phyloP scores from a whole-genome alignment of 1,140 invertebrate species.

The Mercenaria mercenaria region DNA sequence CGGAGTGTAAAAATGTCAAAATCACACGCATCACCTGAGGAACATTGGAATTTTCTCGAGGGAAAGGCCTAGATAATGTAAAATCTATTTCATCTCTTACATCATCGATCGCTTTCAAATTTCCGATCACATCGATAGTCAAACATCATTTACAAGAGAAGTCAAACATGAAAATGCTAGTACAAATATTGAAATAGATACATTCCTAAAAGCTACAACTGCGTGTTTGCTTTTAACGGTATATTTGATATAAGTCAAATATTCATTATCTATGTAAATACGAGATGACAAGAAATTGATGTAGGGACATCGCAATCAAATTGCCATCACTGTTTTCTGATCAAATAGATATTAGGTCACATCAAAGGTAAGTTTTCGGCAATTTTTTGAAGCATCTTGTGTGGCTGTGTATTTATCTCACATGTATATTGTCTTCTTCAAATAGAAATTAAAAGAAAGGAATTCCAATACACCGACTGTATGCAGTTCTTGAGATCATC shows the following conservation, averaged over 20 bases:
- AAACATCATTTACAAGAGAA: background rate
- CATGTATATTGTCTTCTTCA: too few species aligned
- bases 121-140: background rate
- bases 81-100: background rate
- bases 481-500: too few species aligned
- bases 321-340: slow-evolving; percentile 11
- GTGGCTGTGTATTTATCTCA: too few species aligned
- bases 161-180: background rate
- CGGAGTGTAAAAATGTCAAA: too few species aligned
- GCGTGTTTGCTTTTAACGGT: slow-evolving; percentile 28
- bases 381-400: background rate
- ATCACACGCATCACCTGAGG: too few species aligned
- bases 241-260: slow-evolving; percentile 22
- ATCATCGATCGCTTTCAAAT: slow-evolving; percentile 4
- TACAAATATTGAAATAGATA: slow-evolving; percentile 19
- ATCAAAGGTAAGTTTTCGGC: background rate
- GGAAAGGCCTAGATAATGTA: too few species aligned
- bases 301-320: background rate
- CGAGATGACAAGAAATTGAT: slow-evolving; percentile 23
- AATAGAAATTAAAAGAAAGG: background rate
- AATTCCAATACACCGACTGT: background rate
- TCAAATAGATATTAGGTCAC: slow-evolving; percentile 7
- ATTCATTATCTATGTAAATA: slow-evolving; percentile 41
- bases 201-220: background rate
- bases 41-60: too few species aligned